Base-by-base conservation (phyloP, 2,888 invertebrate genomes). In the Drosophila kokeensis region DNA sequence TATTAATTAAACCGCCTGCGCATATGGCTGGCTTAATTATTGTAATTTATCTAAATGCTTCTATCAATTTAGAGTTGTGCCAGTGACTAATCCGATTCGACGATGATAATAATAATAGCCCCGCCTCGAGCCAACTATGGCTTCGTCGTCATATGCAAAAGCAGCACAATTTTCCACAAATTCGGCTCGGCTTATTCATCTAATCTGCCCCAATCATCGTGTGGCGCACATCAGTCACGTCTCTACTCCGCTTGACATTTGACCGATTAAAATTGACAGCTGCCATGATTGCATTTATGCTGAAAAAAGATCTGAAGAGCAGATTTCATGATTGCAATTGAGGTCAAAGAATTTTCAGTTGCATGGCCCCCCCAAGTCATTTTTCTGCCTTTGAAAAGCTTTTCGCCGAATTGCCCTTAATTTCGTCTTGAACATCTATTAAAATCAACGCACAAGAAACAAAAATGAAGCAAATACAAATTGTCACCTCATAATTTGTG, bases 231-330 rank as follows among this genome's bases (percentile, higher is more conserved):
- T 69, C 63, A 70, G 82, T 79, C 73, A 71, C 82, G 76, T 75
- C 75, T 73, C 60, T 68, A 52, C 45, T 59, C 34, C 58, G 45
- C n/a, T 55, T 82, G 87, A 76, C 87, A 82, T 79, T 81, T 81
- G 87, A 76, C 85, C 85, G 86, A 87, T 87, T 87, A 76, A 83
- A 82, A 87, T 81, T 83, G 87, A 78, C 87, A 87, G 88, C 88
- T 86, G 87, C 81, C 87, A 86, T 86, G 87, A 86, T 82, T 87
- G 84, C 79, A 62, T 76, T 76, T 80, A 73, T 75, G 81, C 75
- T 74, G 48, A 42, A n/a, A 77, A 59, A 59, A 68, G 79, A 82
- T 82, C 79, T 67, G 5, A 55, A 60, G 62, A 59, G 69, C 67
- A 48, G 76, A 79, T 79, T 76, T 76, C 8, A 54, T 55, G 45